phyloP scores from a whole-genome alignment of 2,113 vertebrate species.

The Promerops cafer region DNA sequence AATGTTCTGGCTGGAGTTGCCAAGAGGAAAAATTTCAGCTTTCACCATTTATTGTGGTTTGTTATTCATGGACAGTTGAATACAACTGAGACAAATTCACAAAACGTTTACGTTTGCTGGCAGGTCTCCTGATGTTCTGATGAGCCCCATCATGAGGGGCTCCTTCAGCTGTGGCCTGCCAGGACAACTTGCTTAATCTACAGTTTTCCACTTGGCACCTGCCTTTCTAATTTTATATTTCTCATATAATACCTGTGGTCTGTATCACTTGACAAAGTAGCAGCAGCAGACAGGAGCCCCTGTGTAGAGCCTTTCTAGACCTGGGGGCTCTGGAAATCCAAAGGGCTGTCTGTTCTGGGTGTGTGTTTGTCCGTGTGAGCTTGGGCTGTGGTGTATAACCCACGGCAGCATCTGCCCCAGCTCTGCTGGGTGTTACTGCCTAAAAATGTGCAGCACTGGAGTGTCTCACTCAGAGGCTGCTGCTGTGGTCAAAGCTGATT shows the following conservation, averaged over 20 bases:
- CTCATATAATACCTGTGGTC: background rate
- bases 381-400: background rate
- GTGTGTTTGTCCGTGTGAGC: background rate
- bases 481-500: background rate
- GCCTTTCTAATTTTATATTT: background rate
- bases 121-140: background rate
- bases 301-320: background rate
- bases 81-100: background rate
- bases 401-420: background rate
- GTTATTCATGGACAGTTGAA: slow-evolving; percentile 48
- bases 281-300: background rate
- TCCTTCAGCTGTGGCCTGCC: background rate
- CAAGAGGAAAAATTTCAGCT: slow-evolving; percentile 31
- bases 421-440: background rate
- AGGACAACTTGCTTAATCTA: background rate
- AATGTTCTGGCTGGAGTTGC: slow-evolving; percentile 38
- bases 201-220: background rate
- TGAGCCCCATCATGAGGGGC: background rate
- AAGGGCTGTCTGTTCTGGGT: background rate
- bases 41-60: slow-evolving; percentile 52
- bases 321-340: background rate
- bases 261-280: background rate
- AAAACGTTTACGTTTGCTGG: background rate
- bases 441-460: background rate
- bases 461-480: background rate